These are phyloP conservation scores for Uria aalge DNA, from an alignment of 2,113 vertebrate genomes.

Conservation along the genomic window DNA sequence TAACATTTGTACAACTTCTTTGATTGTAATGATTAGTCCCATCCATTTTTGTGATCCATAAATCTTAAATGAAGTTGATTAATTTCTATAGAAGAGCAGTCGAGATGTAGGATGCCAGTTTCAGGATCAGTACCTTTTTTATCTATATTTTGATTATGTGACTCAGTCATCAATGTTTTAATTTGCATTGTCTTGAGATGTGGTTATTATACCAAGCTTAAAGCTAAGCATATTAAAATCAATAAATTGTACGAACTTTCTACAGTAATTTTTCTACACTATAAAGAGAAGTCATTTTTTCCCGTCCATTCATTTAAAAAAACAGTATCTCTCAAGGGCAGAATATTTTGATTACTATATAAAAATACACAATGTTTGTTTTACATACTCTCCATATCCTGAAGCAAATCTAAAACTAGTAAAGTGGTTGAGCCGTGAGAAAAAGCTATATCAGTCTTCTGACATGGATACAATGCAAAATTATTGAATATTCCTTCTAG, in stretches of 20 bases:
- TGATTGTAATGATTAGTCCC: background rate
- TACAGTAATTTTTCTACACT: background rate
- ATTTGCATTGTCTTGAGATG: background rate
- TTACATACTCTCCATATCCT: background rate
- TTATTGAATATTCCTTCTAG: background rate
- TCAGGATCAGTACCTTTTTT: background rate
- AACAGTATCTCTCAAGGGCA: background rate
- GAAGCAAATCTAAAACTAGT: background rate
- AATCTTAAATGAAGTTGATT: background rate
- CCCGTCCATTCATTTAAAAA: background rate
- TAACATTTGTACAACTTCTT: background rate
- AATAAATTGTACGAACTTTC: background rate
- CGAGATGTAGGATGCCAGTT: background rate
- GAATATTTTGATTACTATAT: constrained; percentile 3
- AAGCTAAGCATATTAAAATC: background rate
- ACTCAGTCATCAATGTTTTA: background rate
- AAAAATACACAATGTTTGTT: background rate
- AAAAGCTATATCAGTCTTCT: background rate
- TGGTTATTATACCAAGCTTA: background rate
- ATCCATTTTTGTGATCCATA: background rate
- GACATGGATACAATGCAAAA: background rate
- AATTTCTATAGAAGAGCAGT: background rate
- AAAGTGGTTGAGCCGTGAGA: background rate
- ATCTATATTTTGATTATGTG: background rate
- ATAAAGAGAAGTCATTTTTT: background rate